phyloP scores from a whole-genome alignment of 2,113 vertebrate genomes.

The Lepisosteus osseus region DNA sequence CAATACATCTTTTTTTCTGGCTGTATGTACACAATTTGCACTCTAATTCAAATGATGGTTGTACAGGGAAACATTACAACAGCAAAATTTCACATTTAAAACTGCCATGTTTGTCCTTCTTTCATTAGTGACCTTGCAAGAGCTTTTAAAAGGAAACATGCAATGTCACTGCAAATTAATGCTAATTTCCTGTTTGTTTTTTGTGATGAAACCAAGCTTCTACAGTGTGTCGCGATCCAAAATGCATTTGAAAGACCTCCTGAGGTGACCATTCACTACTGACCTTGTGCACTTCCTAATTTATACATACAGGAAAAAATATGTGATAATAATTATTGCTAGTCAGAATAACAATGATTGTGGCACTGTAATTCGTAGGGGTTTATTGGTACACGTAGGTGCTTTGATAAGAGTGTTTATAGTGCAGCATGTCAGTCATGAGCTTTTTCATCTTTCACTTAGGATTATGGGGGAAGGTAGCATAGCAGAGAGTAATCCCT shows the following conservation, averaged over 20 bases:
- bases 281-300: neutral
- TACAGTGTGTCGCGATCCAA: neutral
- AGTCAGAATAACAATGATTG: slow-evolving; percentile 46
- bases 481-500: slow-evolving; percentile 29
- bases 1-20: no score
- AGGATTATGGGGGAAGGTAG: slow-evolving; percentile 31
- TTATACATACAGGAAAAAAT: slow-evolving; percentile 10
- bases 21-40: no score
- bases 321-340: slow-evolving; percentile 42
- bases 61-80: no score
- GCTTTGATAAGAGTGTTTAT: slow-evolving; percentile 42
- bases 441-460: slow-evolving; percentile 53
- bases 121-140: neutral
- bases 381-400: slow-evolving; percentile 33
- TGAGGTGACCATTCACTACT: neutral
- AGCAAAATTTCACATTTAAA: no score
- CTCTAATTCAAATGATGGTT: no score
- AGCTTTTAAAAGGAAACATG: no score
- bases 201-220: no score
- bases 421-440: slow-evolving; percentile 37
- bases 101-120: no score
- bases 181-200: no score
- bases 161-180: no score
- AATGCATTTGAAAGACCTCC: neutral
- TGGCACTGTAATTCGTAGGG: slow-evolving; percentile 45